phyloP scores from a whole-genome alignment of 2,888 invertebrate species.

The Sclerodermus sp. region DNA sequence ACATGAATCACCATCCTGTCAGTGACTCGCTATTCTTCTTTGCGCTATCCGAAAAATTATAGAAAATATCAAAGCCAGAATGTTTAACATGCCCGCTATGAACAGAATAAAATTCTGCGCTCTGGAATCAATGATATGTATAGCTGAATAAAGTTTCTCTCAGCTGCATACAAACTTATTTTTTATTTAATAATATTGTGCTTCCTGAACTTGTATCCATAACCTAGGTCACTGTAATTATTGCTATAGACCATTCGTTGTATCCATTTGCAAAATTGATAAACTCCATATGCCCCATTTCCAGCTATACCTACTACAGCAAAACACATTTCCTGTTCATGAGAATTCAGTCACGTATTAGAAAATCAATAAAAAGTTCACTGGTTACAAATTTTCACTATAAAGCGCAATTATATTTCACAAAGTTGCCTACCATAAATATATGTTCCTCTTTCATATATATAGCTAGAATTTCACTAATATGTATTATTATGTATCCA shows the following conservation, averaged over 20 bases:
- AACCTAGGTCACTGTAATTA: slow-evolving; percentile 20
- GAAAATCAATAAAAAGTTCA: too few relatives aligned
- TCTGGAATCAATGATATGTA: too few relatives aligned
- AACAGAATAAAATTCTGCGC: not conserved
- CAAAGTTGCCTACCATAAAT: slow-evolving; percentile 25
- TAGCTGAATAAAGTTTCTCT: too few relatives aligned
- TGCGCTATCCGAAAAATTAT: too few relatives aligned
- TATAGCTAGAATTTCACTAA: slow-evolving; percentile 24
- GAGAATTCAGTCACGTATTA: not conserved
- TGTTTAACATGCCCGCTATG: not conserved
- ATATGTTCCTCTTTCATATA: slow-evolving; percentile 13
- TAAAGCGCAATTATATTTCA: too few relatives aligned
- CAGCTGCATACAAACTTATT: too few relatives aligned
- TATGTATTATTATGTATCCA: slow-evolving; percentile 38
- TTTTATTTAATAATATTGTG: too few relatives aligned
- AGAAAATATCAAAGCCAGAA: too few relatives aligned
- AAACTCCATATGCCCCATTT: slow-evolving; percentile 27
- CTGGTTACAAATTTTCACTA: too few relatives aligned
- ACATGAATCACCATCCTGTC: too few relatives aligned
- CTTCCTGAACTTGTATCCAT: too few relatives aligned
- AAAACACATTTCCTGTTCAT: slow-evolving; percentile 31
- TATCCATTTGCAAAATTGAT: slow-evolving; percentile 29
- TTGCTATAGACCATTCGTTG: slow-evolving; percentile 17
- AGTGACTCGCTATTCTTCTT: too few relatives aligned
- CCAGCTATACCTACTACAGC: slow-evolving; percentile 23